A percentile compares a stretch with the other conserved stretches of the same genome.
Evolutionary conservation across 1,140 invertebrate genomes (phyloP).

Genomic region (Hycleus cichorii): DNA sequence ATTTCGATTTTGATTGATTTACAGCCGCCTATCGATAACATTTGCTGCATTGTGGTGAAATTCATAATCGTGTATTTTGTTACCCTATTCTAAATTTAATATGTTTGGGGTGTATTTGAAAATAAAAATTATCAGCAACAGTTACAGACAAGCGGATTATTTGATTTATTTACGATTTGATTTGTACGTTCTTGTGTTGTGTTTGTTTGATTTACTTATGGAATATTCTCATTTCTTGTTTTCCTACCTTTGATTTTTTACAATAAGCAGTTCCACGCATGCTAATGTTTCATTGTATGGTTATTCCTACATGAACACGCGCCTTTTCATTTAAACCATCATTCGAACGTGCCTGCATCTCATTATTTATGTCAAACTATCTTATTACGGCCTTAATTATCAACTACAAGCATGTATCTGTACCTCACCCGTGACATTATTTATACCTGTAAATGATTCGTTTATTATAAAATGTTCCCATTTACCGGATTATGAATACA

Average conservation of each 20-base stretch:
- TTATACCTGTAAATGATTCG: too few relatives aligned
- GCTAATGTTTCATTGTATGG: slow-evolving; percentile 20
- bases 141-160: too few relatives aligned
- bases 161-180: too few relatives aligned
- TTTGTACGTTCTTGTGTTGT: too few relatives aligned
- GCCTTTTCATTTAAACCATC: slow-evolving; percentile 17
- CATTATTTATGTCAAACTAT: slow-evolving; percentile 16
- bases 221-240: too few relatives aligned
- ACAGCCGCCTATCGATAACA: slow-evolving; percentile 22
- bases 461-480: too few relatives aligned
- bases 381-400: slow-evolving; percentile 21
- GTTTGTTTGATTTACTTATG: too few relatives aligned
- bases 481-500: too few relatives aligned
- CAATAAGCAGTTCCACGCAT: slow-evolving; percentile 4
- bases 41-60: slow-evolving; percentile 20
- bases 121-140: slow-evolving; percentile 19
- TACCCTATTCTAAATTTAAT: slow-evolving; percentile 28
- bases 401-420: background rate
- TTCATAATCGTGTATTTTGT: slow-evolving; percentile 27
- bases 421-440: too few relatives aligned
- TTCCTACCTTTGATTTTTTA: too few relatives aligned
- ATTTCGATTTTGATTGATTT: slow-evolving; percentile 25
- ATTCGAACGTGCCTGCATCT: slow-evolving; percentile 12
- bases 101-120: slow-evolving; percentile 19
- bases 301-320: slow-evolving; percentile 13